Base-by-base conservation (phyloP, 2,888 invertebrate genomes). In the Conus canariensis region DNA sequence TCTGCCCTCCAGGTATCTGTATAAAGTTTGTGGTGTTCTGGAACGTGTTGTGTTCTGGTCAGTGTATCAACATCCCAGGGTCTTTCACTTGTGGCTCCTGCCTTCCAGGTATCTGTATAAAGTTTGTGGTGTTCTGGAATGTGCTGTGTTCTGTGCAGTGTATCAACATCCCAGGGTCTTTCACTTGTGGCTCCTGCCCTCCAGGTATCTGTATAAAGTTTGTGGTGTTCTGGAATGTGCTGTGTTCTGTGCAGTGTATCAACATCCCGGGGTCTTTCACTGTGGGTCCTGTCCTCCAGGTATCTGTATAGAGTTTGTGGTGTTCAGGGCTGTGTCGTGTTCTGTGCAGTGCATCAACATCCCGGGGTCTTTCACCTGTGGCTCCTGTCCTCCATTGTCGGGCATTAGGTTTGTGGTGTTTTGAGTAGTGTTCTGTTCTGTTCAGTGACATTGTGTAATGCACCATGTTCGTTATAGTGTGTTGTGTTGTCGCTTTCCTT, bases 41-140 rank as follows among this genome's bases (percentile, higher is more conserved):
- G 70, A 1, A 1, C 2, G 30, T 30, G 30, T 30, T 30, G 30
- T 30, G 2, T 30, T 30, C 97, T 89, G 98, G 98, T 0, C 97
- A 97, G n/a, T 99, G 99, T 96, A 97, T 98, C 89, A 99, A 99
- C 96, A 96, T 98, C 5, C 99, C 98, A 0, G 99, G 99, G 4
- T 97, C 98, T 7, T 99, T 98, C 96, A 97, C 97, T 90, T 99
- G 99, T 95, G 98, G 98, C 0, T 97, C 97, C n/a, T 99, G 99
- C 98, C 99, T 0, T n/a, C n/a, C 97, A 93, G 98, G 97, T 97
- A 95, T 30, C 2, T 30, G 30, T 2, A 2, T 30, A 1, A 2
- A 1, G 30, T 30, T 92, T 91, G 56, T 30, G 30, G n/a, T n/a
- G n/a, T n/a, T 22, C 22, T 87, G n/a, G 70, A 1, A 1, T 30